Conservation (phyloP, 64 coral and sea anemone species). For the Astreopora myriophthalma region DNA sequence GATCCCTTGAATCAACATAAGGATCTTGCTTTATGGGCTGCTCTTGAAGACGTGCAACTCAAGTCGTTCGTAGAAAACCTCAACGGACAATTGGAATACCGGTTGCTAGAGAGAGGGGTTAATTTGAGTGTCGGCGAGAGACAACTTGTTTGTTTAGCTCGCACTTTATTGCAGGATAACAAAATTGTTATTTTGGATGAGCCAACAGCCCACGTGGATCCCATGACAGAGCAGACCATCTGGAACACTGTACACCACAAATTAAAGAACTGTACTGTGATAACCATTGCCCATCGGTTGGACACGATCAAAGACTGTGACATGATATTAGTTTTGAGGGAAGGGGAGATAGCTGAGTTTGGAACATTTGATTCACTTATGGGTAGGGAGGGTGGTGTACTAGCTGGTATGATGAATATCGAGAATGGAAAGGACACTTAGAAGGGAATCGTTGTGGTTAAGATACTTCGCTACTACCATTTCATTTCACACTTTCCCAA, state of each 20-base stretch:
- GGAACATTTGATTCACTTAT: constrained; percentile 7
- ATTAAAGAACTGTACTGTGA: constrained; percentile 22
- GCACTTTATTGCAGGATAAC: constrained; percentile 11
- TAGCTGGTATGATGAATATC: neutral
- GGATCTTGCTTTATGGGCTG: constrained; percentile 12
- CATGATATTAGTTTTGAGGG: neutral
- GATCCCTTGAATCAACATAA: neutral
- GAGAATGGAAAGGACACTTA: neutral
- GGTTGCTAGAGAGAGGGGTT: neutral
- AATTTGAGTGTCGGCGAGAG: constrained; percentile 22
- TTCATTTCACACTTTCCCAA: too few relatives aligned
- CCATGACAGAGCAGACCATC: constrained; percentile 26
- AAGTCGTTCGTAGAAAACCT: neutral
- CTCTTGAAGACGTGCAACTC: constrained; percentile 1
- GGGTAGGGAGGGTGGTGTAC: neutral
- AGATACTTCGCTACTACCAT: too few relatives aligned
- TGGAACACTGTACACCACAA: constrained; percentile 11
- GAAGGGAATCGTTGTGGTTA: too few relatives aligned
- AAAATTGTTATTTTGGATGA: neutral
- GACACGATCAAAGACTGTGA: constrained; percentile 49
- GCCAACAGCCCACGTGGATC: constrained; percentile 10
- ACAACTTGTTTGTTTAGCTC: constrained; percentile 25
- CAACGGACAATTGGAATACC: neutral
- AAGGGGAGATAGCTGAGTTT: constrained; percentile 17
- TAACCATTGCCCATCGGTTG: constrained; percentile 17